Evolutionary conservation across 2,113 vertebrate species (phyloP), one percentile per base, ranked within the genome.

Genomic region (Pseudorhombus dupliciocellatus): DNA sequence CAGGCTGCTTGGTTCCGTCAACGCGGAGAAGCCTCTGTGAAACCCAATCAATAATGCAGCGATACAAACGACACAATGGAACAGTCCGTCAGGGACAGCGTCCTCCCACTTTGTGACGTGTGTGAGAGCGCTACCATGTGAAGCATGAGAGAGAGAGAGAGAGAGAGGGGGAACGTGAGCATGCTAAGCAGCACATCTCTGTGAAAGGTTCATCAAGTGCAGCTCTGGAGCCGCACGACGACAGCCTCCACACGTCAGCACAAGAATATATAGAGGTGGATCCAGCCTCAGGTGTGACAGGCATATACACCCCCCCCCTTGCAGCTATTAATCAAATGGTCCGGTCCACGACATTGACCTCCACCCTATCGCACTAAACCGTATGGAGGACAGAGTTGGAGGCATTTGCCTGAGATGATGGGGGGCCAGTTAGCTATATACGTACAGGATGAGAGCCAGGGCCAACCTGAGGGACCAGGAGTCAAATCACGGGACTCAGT

Each of bases 271-370:
- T 70, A 18, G 48, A 70, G 20, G 54, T 16, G 12, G 9, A 21
- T 37, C 26, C 25, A 53, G n/a, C 55, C 68, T 59, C 53, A 15
- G 26, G 5, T 14, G 5, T 22, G 6, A 20, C 54, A 28, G 1
- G 51, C 50, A 42, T 9, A 3, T 28, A 30, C 11, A 26, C 24
- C 52, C 25, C 14, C 24, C 24, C 15, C 54, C 34, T n/a, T 10
- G 20, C 14, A 22, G 4, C 30, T 14, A 60, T 42, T n/a, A 60
- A 76, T 81, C 57, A 64, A 15, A 68, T 9, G 18, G n/a, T 72
- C 40, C 22, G 20, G 20, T 24, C 28, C 21, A 21, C 22, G 44
- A 56, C 22, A 7, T 1, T 57, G 57, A 77, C 52, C 64, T 26
- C 59, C 7, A 63, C 21, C 28, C 16, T n/a, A 16, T 16, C 7